These are phyloP conservation scores for Speoplatyrhinus poulsoni DNA, from an alignment of 2,113 vertebrate species.

Conservation along the genomic window DNA sequence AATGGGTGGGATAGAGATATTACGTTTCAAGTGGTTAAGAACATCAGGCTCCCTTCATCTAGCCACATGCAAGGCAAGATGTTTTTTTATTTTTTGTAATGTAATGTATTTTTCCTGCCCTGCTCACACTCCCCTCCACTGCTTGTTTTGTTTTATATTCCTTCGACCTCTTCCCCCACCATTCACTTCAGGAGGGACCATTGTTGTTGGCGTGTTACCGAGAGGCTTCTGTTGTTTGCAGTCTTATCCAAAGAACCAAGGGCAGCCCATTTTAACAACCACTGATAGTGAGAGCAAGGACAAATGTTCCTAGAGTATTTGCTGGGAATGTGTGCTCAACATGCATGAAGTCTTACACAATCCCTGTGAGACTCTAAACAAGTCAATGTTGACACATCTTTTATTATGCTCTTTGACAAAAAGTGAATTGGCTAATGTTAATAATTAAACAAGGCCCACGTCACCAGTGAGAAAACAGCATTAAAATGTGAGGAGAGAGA, in stretches of 20 bases:
- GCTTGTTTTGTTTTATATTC: neutral
- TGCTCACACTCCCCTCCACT: neutral
- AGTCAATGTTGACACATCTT: neutral
- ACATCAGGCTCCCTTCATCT: neutral
- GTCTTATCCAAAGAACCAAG: conserved; percentile 24
- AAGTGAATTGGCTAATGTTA: conserved; percentile 14
- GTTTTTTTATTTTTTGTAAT: neutral
- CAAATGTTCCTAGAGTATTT: neutral
- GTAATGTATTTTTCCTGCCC: neutral
- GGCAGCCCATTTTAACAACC: conserved; percentile 8
- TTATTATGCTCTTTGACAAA: conserved; percentile 23
- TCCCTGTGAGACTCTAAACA: neutral
- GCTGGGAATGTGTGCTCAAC: conserved; percentile 22
- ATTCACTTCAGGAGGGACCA: conserved; percentile 17
- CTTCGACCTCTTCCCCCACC: neutral
- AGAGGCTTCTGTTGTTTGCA: conserved; percentile 25
- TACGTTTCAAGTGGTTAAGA: neutral
- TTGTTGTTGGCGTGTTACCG: conserved; percentile 22
- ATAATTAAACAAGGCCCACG: conserved; percentile 31
- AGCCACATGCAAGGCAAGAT: neutral
- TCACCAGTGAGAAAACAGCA: conserved; percentile 32
- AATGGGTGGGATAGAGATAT: conserved; percentile 20
- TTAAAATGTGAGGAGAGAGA: neutral
- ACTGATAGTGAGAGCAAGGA: neutral
- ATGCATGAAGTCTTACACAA: conserved; percentile 1